A percentile compares a stretch with the other conserved stretches of the same genome.
Evolutionary conservation across 92 coral and sea anemone genomes (phyloP).

Genomic region (Metridium senile): DNA sequence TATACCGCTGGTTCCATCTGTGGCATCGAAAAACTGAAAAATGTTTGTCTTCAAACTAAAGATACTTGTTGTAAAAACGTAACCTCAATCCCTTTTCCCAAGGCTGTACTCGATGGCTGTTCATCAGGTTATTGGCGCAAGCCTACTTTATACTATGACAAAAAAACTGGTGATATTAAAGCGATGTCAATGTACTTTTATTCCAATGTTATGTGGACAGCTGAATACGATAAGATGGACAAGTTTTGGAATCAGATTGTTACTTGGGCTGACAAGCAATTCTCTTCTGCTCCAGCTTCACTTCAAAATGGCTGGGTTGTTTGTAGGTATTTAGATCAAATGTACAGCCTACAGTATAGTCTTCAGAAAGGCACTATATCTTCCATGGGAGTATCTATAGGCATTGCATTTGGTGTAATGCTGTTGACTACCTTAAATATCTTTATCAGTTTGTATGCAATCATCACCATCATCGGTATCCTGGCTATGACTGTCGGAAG

Average conservation of each 20-base stretch:
- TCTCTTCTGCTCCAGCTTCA: slow-evolving; percentile 71
- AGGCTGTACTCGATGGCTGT: slow-evolving; percentile 37
- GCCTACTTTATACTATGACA: slow-evolving; percentile 37
- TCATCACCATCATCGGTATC: slow-evolving; percentile 82
- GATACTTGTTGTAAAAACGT: slow-evolving; percentile 30
- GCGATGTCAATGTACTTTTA: slow-evolving; percentile 47
- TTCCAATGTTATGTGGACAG: slow-evolving; percentile 62
- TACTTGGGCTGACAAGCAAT: slow-evolving; percentile 51
- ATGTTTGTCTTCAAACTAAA: neutral
- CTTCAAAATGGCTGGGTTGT: slow-evolving; percentile 77
- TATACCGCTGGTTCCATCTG: slow-evolving; percentile 27
- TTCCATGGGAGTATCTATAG: slow-evolving; percentile 86
- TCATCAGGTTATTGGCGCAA: neutral
- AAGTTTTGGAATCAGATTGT: slow-evolving; percentile 65
- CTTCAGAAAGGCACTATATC: slow-evolving; percentile 74
- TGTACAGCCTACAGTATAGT: slow-evolving; percentile 75
- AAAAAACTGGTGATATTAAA: slow-evolving; percentile 13
- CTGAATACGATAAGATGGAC: slow-evolving; percentile 64
- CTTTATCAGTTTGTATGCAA: slow-evolving; percentile 92
- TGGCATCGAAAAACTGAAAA: slow-evolving; percentile 29
- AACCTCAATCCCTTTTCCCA: slow-evolving; percentile 63
- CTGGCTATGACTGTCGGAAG: slow-evolving; percentile 82
- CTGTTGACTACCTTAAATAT: slow-evolving; percentile 86
- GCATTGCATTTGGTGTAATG: slow-evolving; percentile 85
- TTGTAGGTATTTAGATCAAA: slow-evolving; percentile 47